Evolutionary conservation across 35 echinoderm and acorn worm species (phyloP), one percentile per base, ranked within the genome.

Genomic region (Patiria miniata): DNA sequence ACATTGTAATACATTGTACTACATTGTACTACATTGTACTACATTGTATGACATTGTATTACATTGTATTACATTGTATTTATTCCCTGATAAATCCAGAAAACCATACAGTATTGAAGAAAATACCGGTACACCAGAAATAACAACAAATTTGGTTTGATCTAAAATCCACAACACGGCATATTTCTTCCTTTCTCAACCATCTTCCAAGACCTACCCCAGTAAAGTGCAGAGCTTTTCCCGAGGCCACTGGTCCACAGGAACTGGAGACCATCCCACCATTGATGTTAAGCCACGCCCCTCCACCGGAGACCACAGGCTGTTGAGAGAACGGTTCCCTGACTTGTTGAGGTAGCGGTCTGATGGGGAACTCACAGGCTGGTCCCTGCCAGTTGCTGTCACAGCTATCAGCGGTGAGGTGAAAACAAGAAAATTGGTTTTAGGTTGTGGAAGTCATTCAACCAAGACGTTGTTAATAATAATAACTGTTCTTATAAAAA

Each of bases 231-330:
- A 97, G 81, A 50, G 87, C 83, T 36, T 78, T 88, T 12, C 95
- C 95, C 19, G 91, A 91, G 28, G 92, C 88, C 15, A 97, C 85
- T 39, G 95, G 92, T 37, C 95, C 95, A 86, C 95, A 97, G 15
- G 81, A 40, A 68, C 79, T 40, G 37, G 88, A 82, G 21, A 91
- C 36, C 47, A 79, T 36, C 57, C 61, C 95, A 28, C 95, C 95
- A 73, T 88, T 68, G 47, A 97, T 80, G 50, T 90, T 85, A 29
- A 51, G 59, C 95, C 91, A 97, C 40, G 79, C 73, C 5, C 80
- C 88, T 14, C 39, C n/a, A 21, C 68, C 85, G 16, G 61, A 21
- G 1, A 79, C 33, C 5, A 52, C 59, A 8, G 86, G 85, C 23
- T 91, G 53, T 1, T 82, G 34, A 29, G 40, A 79, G 60, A 97